Conservation (phyloP, 2,888 invertebrate species). For the Leucania comma region DNA sequence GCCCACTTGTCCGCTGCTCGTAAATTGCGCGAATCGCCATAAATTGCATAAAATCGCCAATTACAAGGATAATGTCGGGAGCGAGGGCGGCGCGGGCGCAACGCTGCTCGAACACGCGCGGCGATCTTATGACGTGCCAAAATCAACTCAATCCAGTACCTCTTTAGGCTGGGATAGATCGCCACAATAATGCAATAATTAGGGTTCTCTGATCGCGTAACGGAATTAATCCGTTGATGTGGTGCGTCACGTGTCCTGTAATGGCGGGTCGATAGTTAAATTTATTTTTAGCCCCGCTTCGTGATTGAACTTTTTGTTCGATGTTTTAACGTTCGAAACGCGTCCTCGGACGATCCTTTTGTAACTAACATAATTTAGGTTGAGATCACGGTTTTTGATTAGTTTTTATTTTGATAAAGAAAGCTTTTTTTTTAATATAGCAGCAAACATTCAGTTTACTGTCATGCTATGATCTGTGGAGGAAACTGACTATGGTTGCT, state of each 20-base stretch:
- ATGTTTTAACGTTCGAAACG: conserved; percentile 41
- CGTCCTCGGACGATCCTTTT: conserved; percentile 46
- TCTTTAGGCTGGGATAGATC: conserved; percentile 72
- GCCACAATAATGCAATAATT: conserved; percentile 69
- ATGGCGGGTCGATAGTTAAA: conserved; percentile 67
- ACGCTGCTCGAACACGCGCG: conserved; percentile 59
- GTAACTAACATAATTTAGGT: conserved; percentile 45
- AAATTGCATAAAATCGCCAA: conserved; percentile 89
- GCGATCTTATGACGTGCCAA: conserved; percentile 75
- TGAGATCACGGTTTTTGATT: conserved; percentile 46
- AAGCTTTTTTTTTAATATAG: conserved; percentile 18
- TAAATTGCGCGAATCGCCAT: conserved; percentile 89
- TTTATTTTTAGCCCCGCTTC: conserved; percentile 65
- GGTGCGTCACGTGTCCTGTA: conserved; percentile 72
- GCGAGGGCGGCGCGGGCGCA: conserved; percentile 70
- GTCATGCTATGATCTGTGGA: not conserved
- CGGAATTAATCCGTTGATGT: conserved; percentile 71
- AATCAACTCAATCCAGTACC: conserved; percentile 76
- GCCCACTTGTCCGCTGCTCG: conserved; percentile 88
- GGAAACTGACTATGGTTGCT: not conserved
- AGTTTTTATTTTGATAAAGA: conserved; percentile 37
- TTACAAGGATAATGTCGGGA: conserved; percentile 87
- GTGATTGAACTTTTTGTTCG: conserved; percentile 62
- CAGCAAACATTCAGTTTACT: not conserved
- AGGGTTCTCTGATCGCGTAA: conserved; percentile 70